Evolutionary conservation across 1,140 invertebrate species (phyloP).

Genomic region (Diabrotica undecimpunctata): DNA sequence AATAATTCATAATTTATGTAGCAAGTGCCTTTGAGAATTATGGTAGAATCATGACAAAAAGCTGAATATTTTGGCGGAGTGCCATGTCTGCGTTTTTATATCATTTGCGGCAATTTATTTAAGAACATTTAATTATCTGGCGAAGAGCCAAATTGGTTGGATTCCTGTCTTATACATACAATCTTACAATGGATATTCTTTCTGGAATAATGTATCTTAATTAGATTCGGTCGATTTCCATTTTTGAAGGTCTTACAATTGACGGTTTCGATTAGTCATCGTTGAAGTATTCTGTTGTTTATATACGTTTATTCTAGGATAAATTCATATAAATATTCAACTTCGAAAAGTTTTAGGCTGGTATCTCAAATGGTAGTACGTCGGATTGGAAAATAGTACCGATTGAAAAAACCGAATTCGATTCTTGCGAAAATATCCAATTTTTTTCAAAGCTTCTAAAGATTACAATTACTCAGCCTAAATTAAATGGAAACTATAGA

Average conservation of each 20-base stretch:
- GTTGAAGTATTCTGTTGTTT: too few species aligned
- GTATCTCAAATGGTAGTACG: too few species aligned
- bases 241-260: background rate
- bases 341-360: too few species aligned
- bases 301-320: too few species aligned
- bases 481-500: too few species aligned
- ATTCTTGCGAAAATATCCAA: too few species aligned
- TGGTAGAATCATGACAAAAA: conserved; percentile 17
- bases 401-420: too few species aligned
- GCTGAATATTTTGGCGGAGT: conserved; percentile 24
- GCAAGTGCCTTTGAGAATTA: conserved; percentile 5
- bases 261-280: too few species aligned
- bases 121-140: conserved; percentile 41
- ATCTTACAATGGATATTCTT: conserved; percentile 21
- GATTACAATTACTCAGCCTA: too few species aligned
- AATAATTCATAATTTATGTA: conserved; percentile 17
- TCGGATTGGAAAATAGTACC: too few species aligned
- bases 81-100: conserved; percentile 35
- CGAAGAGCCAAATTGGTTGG: conserved; percentile 35
- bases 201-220: conserved; percentile 27
- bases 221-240: conserved; percentile 16
- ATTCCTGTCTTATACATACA: conserved; percentile 25
- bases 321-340: too few species aligned
- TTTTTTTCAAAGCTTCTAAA: too few species aligned
- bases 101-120: conserved; percentile 41